Conservation (phyloP, 2,797 vertebrate species). For the Pseudocheirus occidentalis region DNA sequence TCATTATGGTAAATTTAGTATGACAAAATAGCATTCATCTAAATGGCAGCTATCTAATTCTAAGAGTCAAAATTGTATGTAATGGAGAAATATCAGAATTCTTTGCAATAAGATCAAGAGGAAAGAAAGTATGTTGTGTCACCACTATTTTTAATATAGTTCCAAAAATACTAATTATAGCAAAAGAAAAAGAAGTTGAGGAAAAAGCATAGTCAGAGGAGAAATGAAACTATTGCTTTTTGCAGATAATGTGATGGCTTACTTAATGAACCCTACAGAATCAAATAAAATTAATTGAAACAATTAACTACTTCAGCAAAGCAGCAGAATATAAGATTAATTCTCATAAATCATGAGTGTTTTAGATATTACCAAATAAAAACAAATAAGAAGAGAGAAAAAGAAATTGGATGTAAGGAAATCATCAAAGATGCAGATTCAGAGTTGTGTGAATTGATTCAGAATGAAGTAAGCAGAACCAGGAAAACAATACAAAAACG, state of each 20-base stretch:
- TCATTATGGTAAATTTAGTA: not conserved
- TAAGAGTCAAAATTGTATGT: not conserved
- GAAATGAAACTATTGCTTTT: not conserved
- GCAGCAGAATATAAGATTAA: not conserved
- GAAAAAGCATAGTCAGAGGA: not conserved
- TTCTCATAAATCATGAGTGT: not conserved
- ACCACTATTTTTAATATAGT: not conserved
- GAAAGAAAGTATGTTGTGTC: not conserved
- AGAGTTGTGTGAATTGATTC: not conserved
- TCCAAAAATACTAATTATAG: not conserved
- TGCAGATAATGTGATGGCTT: not conserved
- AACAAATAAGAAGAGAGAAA: not conserved
- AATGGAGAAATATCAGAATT: not conserved
- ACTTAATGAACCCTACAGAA: not conserved
- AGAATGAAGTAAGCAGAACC: not conserved
- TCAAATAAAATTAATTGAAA: not conserved
- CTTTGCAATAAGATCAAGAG: not conserved
- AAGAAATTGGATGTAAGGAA: not conserved
- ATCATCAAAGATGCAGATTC: not conserved
- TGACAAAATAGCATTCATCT: not conserved
- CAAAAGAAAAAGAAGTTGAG: not conserved
- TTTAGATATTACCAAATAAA: not conserved
- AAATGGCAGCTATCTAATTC: not conserved
- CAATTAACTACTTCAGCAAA: not conserved
- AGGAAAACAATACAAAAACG: not conserved